Evolutionary conservation across 2,888 invertebrate genomes (phyloP), one percentile per base, ranked within the genome.

Genomic region (Scelioninae gen. 2): DNA sequence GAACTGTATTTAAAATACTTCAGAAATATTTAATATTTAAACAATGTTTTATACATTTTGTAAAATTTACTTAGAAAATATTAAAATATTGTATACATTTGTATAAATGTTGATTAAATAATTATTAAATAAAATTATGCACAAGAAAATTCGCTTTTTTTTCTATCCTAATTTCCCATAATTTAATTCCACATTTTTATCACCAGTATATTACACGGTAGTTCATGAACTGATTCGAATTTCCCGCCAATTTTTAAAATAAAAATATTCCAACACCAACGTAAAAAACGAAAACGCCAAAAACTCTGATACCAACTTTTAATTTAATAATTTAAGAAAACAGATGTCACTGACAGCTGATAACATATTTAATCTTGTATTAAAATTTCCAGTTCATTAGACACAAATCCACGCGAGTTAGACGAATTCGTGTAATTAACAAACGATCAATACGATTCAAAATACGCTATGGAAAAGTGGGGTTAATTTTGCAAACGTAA

Each of bases 221-320:
- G n/a, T n/a, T n/a, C n/a, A n/a, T n/a, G n/a, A n/a, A n/a, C n/a
- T n/a, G n/a, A n/a, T n/a, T n/a, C n/a, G n/a, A n/a, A n/a, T n/a
- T 33, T 50, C 18, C 31, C 31, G 50, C 33, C 19, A 2, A 2
- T 33, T 16, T 33, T 50, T 15, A 2, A 28, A 28, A 28, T 25
- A n/a, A 33, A 46, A 6, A 18, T 4, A 22, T 5, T 22, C 5
- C n/a, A 22, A 2, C 22, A 22, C 31, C 31, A 31, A 31, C 31
- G 11, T 41, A 19, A 45, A 6, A 45, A 22, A 6, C 11, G 25
- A 10, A 45, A 45, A 45, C n/a, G 10, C 22, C 11, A 35, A 35
- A 35, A 35, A 35, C 3, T 2, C 11, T 33, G 7, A 93, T 85
- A 88, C 90, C 1, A 81, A 60, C 53, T 4, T 18, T 39, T 13